Percentiles rank a stretch among this genome's conserved stretches.
Conservation (phyloP, 2,888 invertebrate species). For the Mycogona germanica region DNA sequence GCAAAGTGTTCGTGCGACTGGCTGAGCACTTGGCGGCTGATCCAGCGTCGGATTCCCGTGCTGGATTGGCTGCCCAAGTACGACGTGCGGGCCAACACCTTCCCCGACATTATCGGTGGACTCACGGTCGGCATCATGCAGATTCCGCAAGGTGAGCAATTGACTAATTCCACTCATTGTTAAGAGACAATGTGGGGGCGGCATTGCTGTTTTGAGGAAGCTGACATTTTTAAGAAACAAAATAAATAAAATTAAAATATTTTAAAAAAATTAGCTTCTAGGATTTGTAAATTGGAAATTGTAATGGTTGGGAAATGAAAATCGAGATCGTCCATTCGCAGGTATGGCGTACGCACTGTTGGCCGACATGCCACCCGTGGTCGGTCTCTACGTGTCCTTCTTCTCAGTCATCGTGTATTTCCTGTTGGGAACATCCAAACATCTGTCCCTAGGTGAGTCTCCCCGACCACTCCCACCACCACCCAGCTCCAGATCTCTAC, state of each 20-base stretch:
- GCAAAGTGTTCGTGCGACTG: neutral
- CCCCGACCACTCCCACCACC: too few relatives aligned
- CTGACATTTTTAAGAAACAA: too few relatives aligned
- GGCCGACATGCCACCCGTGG: constrained; percentile 38
- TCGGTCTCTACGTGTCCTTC: constrained; percentile 40
- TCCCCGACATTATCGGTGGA: constrained; percentile 17
- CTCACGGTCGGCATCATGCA: constrained; percentile 21
- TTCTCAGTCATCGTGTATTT: constrained; percentile 40
- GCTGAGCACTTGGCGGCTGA: neutral
- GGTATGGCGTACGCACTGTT: constrained; percentile 42
- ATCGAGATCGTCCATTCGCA: too few relatives aligned
- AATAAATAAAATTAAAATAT: too few relatives aligned
- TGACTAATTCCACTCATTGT: too few relatives aligned
- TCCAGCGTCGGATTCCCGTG: constrained; percentile 11
- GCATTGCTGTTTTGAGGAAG: too few relatives aligned
- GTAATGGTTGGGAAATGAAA: too few relatives aligned
- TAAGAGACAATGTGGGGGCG: too few relatives aligned
- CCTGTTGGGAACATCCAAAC: constrained; percentile 39
- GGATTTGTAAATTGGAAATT: too few relatives aligned
- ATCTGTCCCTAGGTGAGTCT: constrained; percentile 39
- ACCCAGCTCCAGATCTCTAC: too few relatives aligned
- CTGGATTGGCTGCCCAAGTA: constrained; percentile 15
- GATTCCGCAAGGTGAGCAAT: constrained; percentile 21
- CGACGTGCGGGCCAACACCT: constrained; percentile 11
- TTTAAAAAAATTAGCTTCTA: too few relatives aligned